These are phyloP conservation scores for Petromus typicus DNA, from an alignment of 2,113 vertebrate genomes.

Conservation along the genomic window DNA sequence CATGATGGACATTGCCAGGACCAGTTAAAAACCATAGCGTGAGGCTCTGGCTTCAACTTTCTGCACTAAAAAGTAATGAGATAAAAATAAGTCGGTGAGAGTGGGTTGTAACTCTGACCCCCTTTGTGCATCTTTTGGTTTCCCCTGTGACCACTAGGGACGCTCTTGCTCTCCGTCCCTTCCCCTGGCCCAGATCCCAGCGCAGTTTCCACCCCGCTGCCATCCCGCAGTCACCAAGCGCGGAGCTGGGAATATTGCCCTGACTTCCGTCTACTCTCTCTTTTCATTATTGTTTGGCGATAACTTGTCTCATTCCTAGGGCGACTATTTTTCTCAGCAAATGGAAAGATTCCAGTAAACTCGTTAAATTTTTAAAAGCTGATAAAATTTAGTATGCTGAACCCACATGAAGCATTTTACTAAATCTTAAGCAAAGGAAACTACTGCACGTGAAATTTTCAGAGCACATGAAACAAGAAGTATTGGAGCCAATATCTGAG, in stretches of 20 bases:
- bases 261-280: background rate
- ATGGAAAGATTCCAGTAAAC: conserved; percentile 30
- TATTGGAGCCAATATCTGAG: background rate
- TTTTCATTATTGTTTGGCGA: background rate
- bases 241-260: background rate
- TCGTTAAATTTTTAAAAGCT: conserved; percentile 41
- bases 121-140: background rate
- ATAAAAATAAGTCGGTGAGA: background rate
- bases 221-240: background rate
- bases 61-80: background rate
- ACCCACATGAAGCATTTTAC: background rate
- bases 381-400: background rate
- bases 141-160: background rate
- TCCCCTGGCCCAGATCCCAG: background rate
- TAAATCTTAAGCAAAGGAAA: conserved; percentile 16
- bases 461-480: background rate
- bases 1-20: background rate
- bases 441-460: background rate
- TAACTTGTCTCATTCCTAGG: conserved; percentile 26
- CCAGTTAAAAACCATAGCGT: background rate
- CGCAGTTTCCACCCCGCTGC: background rate
- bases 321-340: conserved; percentile 12
- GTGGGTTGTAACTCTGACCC: background rate
- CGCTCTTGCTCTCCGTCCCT: background rate
- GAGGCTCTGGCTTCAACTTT: background rate